A percentile compares a stretch with the other conserved stretches of the same genome.
Conservation (phyloP, 2,888 invertebrate genomes). For the Trichogramma evanescens region DNA sequence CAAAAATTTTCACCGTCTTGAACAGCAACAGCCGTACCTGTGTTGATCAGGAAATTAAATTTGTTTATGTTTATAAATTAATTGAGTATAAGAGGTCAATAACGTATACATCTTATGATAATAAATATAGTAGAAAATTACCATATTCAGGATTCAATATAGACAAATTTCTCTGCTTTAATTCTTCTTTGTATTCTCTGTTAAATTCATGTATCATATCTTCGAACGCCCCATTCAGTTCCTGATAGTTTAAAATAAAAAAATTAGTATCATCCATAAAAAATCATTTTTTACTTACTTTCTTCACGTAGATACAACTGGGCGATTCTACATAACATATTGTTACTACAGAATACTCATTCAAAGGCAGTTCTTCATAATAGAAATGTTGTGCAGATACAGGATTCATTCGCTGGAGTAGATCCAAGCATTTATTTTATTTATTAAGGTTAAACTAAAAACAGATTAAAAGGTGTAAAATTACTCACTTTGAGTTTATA, state of each 20-base stretch:
- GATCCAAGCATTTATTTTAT: no score
- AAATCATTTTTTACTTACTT: constrained; percentile 57
- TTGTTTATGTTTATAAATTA: neutral
- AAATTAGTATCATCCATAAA: neutral
- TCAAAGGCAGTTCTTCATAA: constrained; percentile 40
- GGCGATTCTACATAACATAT: constrained; percentile 59
- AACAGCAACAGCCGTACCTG: constrained; percentile 54
- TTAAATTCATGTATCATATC: neutral
- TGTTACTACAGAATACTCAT: constrained; percentile 49
- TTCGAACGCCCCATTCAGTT: neutral
- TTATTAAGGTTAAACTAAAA: neutral
- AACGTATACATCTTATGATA: no score
- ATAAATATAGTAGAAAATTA: constrained; percentile 34
- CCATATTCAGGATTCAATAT: constrained; percentile 52
- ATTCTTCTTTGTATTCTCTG: constrained; percentile 23
- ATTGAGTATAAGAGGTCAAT: neutral
- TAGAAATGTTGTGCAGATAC: constrained; percentile 32
- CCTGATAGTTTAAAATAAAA: neutral
- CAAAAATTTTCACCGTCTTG: constrained; percentile 36
- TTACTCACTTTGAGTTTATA: constrained; percentile 12
- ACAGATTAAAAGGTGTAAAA: neutral
- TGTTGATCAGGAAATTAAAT: constrained; percentile 14
- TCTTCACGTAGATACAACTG: constrained; percentile 60
- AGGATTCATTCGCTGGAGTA: constrained; percentile 29
- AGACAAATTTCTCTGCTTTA: constrained; percentile 28